Percentiles rank a stretch among this genome's conserved stretches.
Conservation (phyloP, 1,140 invertebrate genomes). For the Drosophila suzukii region DNA sequence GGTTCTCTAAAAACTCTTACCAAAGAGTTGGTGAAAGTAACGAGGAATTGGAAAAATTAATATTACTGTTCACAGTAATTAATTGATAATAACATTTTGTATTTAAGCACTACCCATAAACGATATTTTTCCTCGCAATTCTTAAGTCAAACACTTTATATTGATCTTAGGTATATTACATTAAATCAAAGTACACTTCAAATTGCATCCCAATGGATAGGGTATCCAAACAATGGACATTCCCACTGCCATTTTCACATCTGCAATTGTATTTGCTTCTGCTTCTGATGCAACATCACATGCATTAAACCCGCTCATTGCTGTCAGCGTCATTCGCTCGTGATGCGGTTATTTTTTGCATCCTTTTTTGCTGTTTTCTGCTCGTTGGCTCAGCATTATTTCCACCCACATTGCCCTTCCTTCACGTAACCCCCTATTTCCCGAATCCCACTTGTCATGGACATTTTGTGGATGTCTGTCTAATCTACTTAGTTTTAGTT, state of each 20-base stretch:
- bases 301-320: conserved; percentile 79
- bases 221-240: background rate
- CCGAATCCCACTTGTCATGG: conserved; percentile 33
- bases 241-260: background rate
- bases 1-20: background rate
- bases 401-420: background rate
- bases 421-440: background rate
- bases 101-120: too few species aligned
- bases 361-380: conserved; percentile 28
- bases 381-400: conserved; percentile 27
- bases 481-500: conserved; percentile 54
- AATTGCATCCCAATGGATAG: background rate
- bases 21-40: background rate
- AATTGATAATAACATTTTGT: too few species aligned
- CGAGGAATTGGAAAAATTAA: too few species aligned
- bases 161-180: too few species aligned
- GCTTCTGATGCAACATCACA: conserved; percentile 59
- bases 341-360: conserved; percentile 62
- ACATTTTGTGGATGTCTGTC: conserved; percentile 50
- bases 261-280: conserved; percentile 18
- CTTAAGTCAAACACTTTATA: too few species aligned
- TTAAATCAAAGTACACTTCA: too few species aligned
- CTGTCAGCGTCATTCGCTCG: conserved; percentile 69
- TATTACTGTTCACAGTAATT: too few species aligned
- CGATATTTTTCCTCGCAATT: too few species aligned